A percentile compares a stretch with the other conserved stretches of the same genome.
These are phyloP conservation scores for Bujurquina vittata DNA, from an alignment of 2,113 vertebrate genomes.

Conservation along the genomic window DNA sequence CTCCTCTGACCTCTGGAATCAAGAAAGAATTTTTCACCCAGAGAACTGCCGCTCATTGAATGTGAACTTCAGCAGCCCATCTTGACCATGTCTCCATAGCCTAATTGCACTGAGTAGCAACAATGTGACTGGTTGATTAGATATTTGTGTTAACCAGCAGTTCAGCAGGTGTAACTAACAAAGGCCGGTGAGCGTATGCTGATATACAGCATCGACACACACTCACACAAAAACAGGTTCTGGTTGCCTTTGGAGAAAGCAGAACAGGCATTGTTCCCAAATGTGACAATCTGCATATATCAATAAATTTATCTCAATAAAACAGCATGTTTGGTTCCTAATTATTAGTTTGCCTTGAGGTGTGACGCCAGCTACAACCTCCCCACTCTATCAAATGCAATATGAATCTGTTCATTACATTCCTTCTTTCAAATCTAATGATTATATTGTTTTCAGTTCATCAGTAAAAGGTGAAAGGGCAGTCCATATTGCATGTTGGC, in stretches of 20 bases:
- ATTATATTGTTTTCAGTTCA: neutral
- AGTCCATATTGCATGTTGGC: neutral
- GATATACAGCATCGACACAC: neutral
- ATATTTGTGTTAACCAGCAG: neutral
- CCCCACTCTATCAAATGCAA: neutral
- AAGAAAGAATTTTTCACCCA: neutral
- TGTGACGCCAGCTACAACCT: neutral
- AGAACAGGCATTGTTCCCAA: neutral
- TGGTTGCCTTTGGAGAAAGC: no score
- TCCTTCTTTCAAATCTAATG: neutral
- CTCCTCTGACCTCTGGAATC: neutral
- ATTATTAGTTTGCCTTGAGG: neutral
- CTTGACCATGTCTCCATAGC: neutral
- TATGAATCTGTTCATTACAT: constrained; percentile 6
- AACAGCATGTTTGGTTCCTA: constrained; percentile 3
- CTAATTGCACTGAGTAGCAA: neutral
- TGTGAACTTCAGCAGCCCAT: neutral
- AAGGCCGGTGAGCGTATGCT: neutral
- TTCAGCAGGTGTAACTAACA: neutral
- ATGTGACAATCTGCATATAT: neutral
- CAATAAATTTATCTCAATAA: neutral
- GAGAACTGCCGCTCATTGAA: neutral
- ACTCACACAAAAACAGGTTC: neutral
- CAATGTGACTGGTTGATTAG: neutral
- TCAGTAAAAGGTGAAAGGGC: neutral